These are phyloP conservation scores for Gibbula magus DNA, from an alignment of 2,888 invertebrate genomes.

Conservation along the genomic window DNA sequence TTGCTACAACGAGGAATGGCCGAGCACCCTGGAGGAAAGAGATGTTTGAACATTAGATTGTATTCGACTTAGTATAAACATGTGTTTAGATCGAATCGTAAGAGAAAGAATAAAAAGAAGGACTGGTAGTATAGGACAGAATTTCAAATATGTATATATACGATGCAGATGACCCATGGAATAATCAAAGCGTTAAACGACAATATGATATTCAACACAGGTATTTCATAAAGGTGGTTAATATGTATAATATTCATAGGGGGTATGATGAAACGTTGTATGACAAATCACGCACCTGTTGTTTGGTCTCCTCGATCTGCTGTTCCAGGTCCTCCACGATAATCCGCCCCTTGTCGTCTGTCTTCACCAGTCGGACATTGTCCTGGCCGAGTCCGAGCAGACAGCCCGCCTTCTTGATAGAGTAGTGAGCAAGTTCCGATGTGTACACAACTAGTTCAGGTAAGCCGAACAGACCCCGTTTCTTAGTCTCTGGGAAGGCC, in stretches of 20 bases:
- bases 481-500: constrained; percentile 96
- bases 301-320: constrained; percentile 80
- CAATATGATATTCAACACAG: too few relatives aligned
- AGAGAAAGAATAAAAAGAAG: too few relatives aligned
- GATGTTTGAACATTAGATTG: too few relatives aligned
- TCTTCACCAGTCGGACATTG: constrained; percentile 86
- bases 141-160: too few relatives aligned
- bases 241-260: too few relatives aligned
- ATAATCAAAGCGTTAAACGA: too few relatives aligned
- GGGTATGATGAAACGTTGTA: too few relatives aligned
- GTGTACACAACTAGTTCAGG: constrained; percentile 97
- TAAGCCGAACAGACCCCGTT: constrained; percentile 90
- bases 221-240: too few relatives aligned
- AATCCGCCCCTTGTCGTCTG: constrained; percentile 88
- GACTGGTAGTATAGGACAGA: too few relatives aligned
- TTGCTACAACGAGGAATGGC: constrained; percentile 96
- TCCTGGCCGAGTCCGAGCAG: constrained; percentile 91
- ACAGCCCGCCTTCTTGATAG: constrained; percentile 88
- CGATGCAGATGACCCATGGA: too few relatives aligned
- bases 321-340: constrained; percentile 91
- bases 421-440: constrained; percentile 94
- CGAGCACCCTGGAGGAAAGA: constrained; percentile 89
- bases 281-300: constrained; percentile 25
- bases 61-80: too few relatives aligned
- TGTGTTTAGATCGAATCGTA: too few relatives aligned